Evolutionary conservation across 1,140 invertebrate species (phyloP).

Genomic region (Adoxophyes honmai): DNA sequence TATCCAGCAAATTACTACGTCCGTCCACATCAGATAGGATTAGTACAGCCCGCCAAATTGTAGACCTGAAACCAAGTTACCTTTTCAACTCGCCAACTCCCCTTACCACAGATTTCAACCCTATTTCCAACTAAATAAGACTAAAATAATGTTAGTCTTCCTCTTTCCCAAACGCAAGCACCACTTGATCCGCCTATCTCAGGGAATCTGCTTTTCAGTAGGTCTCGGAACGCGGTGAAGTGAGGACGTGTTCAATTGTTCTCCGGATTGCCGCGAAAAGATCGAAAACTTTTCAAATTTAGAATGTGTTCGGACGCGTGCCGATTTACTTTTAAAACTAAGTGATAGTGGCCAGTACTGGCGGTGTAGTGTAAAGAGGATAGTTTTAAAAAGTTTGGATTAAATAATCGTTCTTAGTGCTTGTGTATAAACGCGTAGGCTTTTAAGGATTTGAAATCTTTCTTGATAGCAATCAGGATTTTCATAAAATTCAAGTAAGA

Average conservation of each 20-base stretch:
- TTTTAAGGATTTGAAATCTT: too few relatives aligned
- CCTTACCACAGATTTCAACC: not conserved
- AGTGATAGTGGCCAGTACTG: too few relatives aligned
- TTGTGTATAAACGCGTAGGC: too few relatives aligned
- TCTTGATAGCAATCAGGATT: too few relatives aligned
- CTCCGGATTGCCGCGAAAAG: not conserved
- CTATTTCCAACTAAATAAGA: not conserved
- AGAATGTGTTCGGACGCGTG: not conserved
- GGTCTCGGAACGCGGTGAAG: not conserved
- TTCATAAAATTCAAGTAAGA: too few relatives aligned
- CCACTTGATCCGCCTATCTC: constrained; percentile 7
- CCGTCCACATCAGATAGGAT: constrained; percentile 4
- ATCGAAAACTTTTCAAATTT: not conserved
- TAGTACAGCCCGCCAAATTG: constrained; percentile 1
- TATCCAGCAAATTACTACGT: constrained; percentile 8
- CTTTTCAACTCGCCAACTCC: not conserved
- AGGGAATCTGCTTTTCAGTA: not conserved
- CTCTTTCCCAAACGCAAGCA: not conserved
- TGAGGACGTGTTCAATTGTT: not conserved
- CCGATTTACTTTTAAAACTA: too few relatives aligned
- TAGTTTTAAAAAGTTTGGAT: too few relatives aligned
- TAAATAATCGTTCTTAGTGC: too few relatives aligned
- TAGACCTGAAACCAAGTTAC: not conserved
- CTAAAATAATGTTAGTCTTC: not conserved
- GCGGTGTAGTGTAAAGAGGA: too few relatives aligned